Base-by-base conservation (phyloP, 2,113 vertebrate genomes). In the Python bivittatus region DNA sequence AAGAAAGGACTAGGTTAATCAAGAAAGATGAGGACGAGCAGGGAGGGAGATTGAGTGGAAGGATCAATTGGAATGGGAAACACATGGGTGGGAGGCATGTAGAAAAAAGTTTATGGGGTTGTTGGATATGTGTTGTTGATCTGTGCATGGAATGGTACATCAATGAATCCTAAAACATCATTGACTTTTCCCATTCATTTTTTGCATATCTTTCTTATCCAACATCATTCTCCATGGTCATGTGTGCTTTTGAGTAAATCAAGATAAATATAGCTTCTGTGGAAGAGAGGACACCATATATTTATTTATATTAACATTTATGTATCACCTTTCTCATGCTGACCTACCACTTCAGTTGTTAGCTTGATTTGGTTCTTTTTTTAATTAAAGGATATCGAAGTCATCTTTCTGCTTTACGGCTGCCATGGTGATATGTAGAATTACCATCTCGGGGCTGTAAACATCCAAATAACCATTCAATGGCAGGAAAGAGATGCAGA, bases 231-330 rank as follows among this genome's bases (percentile, higher is more conserved):
- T 27, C n/a, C 7, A 22, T 1, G 29, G 48, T 22, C 29, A 64
- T 13, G 29, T 22, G 22, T 4, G 7, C 57, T 57, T 64, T 23
- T 58, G 29, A 58, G 38, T 2, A 44, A 53, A 56, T n/a, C 13
- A n/a, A 61, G 20, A 64, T 6, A 0, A 13, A 25, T 29, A 2
- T 10, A 27, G 0, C 0, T 42, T 64, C 29, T 29, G 25, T 83
- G 29, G 48, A 29, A 86, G 53, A 33, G 90, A 8, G 3, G 0
- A 13, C 7, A 44, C 25, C 29, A 11, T 20, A 38, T 57, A 84
- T 72, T 6, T 57, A 6, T 89, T 54, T 58, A 17, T 25, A 25
- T 44, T 7, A 83, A 42, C 20, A 22, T 42, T 42, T 79, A 13
- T 68, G 61, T 68, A 29, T 68, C 61, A 68, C 29, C 29, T 68